Percentiles rank a stretch among this genome's conserved stretches.
phyloP scores from a whole-genome alignment of 2,113 vertebrate genomes.

The Sinosuthora webbiana region DNA sequence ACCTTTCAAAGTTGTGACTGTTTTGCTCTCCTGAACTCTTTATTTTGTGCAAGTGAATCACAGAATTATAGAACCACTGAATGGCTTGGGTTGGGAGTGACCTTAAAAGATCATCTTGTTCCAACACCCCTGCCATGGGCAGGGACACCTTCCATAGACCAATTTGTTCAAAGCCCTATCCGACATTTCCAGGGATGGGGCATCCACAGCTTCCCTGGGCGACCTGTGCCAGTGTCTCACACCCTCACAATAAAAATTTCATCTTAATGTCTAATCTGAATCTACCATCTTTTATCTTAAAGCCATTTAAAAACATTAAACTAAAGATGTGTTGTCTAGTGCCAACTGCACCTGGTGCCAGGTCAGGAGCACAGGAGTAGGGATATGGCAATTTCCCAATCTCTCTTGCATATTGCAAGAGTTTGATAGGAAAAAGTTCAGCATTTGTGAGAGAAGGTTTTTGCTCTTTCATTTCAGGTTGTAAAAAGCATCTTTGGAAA shows the following conservation, averaged over 20 bases:
- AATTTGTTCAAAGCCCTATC: neutral
- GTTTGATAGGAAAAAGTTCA: neutral
- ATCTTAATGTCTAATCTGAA: neutral
- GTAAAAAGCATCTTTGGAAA: neutral
- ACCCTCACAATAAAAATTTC: neutral
- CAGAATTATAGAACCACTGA: neutral
- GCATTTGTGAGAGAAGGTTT: neutral
- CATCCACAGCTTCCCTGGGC: neutral
- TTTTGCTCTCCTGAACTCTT: fast-evolving
- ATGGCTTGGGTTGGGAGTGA: neutral
- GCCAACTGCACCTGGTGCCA: neutral
- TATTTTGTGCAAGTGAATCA: neutral
- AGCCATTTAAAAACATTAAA: neutral
- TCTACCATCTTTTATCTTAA: neutral
- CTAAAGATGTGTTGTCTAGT: neutral
- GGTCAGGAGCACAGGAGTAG: neutral
- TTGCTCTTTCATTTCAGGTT: neutral
- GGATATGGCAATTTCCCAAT: neutral
- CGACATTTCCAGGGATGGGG: too few relatives aligned
- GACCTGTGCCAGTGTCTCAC: neutral
- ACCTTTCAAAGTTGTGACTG: neutral
- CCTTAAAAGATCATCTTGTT: neutral
- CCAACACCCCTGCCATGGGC: neutral
- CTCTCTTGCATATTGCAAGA: neutral
- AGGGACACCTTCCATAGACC: neutral